These are phyloP conservation scores for Dromiciops gliroides DNA, from an alignment of 2,113 vertebrate species.

Conservation along the genomic window DNA sequence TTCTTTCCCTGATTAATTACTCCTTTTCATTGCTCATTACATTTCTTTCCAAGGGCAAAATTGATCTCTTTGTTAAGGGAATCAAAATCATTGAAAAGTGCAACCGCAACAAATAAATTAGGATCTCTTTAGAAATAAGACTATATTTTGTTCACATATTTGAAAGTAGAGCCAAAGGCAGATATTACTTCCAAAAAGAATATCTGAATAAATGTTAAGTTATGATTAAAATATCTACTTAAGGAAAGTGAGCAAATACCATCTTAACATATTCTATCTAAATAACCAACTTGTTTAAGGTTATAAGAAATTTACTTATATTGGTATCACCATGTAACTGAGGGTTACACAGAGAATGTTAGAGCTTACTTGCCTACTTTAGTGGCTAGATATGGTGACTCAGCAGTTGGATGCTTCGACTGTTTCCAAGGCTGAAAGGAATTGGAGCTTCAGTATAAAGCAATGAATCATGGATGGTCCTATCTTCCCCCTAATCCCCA, in stretches of 20 bases:
- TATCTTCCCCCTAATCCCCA: not conserved
- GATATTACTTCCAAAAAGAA: constrained; percentile 29
- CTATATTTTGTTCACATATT: not conserved
- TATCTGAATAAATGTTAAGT: constrained; percentile 48
- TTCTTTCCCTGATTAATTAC: constrained; percentile 59
- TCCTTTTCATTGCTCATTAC: constrained; percentile 26
- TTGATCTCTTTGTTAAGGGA: constrained; percentile 23
- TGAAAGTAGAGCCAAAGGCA: not conserved
- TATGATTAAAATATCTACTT: constrained; percentile 4
- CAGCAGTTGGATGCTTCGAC: not conserved
- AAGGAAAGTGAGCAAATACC: not conserved
- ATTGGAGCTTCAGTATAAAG: not conserved
- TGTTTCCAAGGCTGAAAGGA: not conserved
- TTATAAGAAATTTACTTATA: not conserved
- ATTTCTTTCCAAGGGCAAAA: constrained; percentile 40
- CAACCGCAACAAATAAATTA: not conserved
- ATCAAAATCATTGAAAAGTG: constrained; percentile 23
- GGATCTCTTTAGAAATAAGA: constrained; percentile 8
- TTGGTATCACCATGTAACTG: not conserved
- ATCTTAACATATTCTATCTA: not conserved
- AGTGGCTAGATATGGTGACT: not conserved
- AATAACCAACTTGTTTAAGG: constrained; percentile 28
- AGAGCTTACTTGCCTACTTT: not conserved
- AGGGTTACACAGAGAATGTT: not conserved
- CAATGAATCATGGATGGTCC: not conserved